Evolutionary conservation across 2,113 vertebrate species (phyloP).

Genomic region (Riparia riparia): DNA sequence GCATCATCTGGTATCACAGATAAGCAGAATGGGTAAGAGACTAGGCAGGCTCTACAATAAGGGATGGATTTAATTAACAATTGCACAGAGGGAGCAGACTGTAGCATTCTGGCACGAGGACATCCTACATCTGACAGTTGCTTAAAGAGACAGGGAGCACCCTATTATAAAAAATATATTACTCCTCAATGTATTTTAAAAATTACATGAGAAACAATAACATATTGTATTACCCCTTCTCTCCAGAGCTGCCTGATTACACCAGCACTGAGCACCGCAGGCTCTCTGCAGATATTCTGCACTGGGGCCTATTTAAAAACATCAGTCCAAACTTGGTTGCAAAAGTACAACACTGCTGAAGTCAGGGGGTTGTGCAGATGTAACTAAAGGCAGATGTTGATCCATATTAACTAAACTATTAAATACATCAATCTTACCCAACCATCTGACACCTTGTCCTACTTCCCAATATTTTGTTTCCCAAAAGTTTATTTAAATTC

Average conservation of each 20-base stretch:
- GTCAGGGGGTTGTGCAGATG: conserved; percentile 28
- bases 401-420: conserved; percentile 60
- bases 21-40: conserved; percentile 51
- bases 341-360: conserved; percentile 36
- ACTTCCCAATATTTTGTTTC: conserved; percentile 23
- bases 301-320: conserved; percentile 39
- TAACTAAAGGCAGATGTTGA: conserved; percentile 69
- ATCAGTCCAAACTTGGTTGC: conserved; percentile 34
- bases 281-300: conserved; percentile 31
- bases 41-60: conserved; percentile 58
- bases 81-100: conserved; percentile 58
- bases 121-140: conserved; percentile 57
- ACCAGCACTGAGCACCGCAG: neutral
- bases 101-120: conserved; percentile 38
- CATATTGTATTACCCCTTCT: conserved; percentile 40
- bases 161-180: conserved; percentile 55
- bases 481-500: conserved; percentile 45
- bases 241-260: conserved; percentile 44
- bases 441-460: conserved; percentile 15
- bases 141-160: conserved; percentile 67
- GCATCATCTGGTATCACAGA: conserved; percentile 62
- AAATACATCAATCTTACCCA: conserved; percentile 52
- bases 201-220: conserved; percentile 48
- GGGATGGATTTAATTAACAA: conserved; percentile 67
- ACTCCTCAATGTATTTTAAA: conserved; percentile 46